Evolutionary conservation across 1,140 invertebrate species (phyloP).

Genomic region (Drosophila paulistorum): DNA sequence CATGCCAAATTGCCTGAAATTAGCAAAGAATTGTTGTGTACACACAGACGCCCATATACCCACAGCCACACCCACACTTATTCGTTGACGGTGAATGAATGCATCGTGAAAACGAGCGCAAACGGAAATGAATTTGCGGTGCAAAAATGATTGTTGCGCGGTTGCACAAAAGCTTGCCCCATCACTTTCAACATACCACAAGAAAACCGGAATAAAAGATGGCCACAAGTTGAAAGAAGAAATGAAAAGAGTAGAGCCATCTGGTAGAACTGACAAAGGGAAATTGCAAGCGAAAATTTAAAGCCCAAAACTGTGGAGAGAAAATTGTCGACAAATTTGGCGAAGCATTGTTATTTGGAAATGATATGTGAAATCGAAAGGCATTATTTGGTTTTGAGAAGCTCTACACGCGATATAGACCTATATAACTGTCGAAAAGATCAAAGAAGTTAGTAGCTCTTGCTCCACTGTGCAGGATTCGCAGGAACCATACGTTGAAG

Average conservation of each 20-base stretch:
- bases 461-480: slow-evolving; percentile 43
- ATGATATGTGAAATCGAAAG: too few species aligned
- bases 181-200: neutral
- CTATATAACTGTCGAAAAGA: too few species aligned
- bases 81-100: slow-evolving; percentile 7
- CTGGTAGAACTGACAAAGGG: neutral
- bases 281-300: slow-evolving; percentile 12
- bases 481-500: slow-evolving; percentile 26
- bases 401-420: too few species aligned
- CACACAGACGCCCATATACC: slow-evolving; percentile 24
- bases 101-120: slow-evolving; percentile 35
- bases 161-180: slow-evolving; percentile 63
- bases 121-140: slow-evolving; percentile 76
- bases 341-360: too few species aligned
- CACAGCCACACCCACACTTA: neutral
- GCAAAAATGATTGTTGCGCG: slow-evolving; percentile 76
- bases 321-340: too few species aligned
- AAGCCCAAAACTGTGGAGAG: neutral
- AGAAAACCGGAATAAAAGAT: slow-evolving; percentile 59
- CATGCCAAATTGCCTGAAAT: slow-evolving; percentile 57
- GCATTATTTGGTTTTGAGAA: too few species aligned
- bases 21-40: slow-evolving; percentile 58
- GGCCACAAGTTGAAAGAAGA: slow-evolving; percentile 22
- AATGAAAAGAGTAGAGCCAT: neutral
- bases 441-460: neutral